Evolutionary conservation across 1,140 invertebrate species (phyloP).

Genomic region (Teleogryllus occipitalis): DNA sequence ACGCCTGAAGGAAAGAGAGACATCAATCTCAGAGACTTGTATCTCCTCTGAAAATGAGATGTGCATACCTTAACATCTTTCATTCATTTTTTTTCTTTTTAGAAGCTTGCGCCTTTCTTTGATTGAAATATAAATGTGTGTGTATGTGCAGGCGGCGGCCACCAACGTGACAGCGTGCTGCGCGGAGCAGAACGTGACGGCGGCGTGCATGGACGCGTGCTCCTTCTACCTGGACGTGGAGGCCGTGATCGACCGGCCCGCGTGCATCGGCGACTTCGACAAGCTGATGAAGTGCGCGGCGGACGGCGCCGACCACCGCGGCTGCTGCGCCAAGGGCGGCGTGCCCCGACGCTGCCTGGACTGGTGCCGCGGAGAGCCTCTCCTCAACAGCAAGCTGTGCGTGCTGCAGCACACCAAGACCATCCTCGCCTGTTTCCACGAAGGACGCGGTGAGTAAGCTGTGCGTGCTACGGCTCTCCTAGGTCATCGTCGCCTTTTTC

Average conservation of each 20-base stretch:
- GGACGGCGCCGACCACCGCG: conserved; percentile 61
- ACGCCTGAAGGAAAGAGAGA: too few relatives aligned
- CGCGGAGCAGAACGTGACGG: conserved; percentile 61
- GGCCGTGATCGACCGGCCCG: conserved; percentile 62
- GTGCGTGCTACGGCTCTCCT: conserved; percentile 41
- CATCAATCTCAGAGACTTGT: too few relatives aligned
- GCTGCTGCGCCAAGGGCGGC: conserved; percentile 64
- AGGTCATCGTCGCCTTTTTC: conserved; percentile 69
- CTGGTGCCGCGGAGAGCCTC: conserved; percentile 59
- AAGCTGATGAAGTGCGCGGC: conserved; percentile 78
- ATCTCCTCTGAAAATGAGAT: too few relatives aligned
- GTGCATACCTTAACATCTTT: too few relatives aligned
- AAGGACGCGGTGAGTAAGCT: conserved; percentile 52
- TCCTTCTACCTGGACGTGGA: conserved; percentile 72
- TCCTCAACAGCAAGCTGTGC: conserved; percentile 54
- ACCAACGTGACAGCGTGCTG: conserved; percentile 69
- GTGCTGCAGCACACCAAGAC: conserved; percentile 60
- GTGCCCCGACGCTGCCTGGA: conserved; percentile 66
- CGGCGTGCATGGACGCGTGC: conserved; percentile 67
- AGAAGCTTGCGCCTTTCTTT: too few relatives aligned
- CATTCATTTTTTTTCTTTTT: too few relatives aligned
- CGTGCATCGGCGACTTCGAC: conserved; percentile 72
- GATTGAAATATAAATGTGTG: too few relatives aligned
- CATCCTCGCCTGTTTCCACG: conserved; percentile 71
- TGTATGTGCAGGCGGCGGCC: conserved; percentile 37